These are phyloP conservation scores for Drosophila ananassae DNA, from an alignment of 1,140 invertebrate species.

Conservation along the genomic window DNA sequence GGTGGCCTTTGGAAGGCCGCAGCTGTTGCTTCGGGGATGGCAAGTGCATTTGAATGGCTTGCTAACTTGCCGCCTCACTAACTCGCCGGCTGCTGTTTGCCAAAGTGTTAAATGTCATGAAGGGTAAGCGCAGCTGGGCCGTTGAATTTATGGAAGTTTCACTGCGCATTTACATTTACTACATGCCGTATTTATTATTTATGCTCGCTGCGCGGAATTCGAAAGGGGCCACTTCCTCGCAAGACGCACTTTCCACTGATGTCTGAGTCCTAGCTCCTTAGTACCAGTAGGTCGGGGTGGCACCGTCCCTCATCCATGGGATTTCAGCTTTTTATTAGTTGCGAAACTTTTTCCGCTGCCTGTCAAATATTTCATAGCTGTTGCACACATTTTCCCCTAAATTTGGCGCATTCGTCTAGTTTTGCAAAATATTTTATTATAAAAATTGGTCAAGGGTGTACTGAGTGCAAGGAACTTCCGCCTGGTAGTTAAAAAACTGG, in stretches of 20 bases:
- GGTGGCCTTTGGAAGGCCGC: constrained; percentile 42
- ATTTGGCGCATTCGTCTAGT: constrained; percentile 19
- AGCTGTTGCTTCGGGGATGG: constrained; percentile 79
- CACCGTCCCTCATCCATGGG: constrained; percentile 12
- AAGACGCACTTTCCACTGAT: constrained; percentile 60
- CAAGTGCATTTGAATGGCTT: constrained; percentile 79
- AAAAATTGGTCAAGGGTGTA: constrained; percentile 12
- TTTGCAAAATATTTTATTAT: constrained; percentile 29
- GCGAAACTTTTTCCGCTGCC: constrained; percentile 33
- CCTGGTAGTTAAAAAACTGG: constrained; percentile 66
- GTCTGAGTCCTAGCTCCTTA: constrained; percentile 9
- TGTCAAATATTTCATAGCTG: constrained; percentile 56
- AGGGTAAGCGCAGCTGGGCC: constrained; percentile 64
- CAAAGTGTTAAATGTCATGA: constrained; percentile 81
- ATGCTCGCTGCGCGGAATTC: constrained; percentile 20
- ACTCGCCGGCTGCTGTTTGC: constrained; percentile 58
- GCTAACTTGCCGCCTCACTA: constrained; percentile 29
- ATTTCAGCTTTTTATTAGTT: constrained; percentile 67
- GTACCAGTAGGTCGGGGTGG: too few species aligned
- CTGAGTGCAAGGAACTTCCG: constrained; percentile 27
- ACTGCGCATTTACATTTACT: constrained; percentile 75
- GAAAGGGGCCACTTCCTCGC: constrained; percentile 42
- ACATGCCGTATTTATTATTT: constrained; percentile 78
- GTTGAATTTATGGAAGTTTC: constrained; percentile 72
- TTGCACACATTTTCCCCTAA: constrained; percentile 51